Conservation (phyloP, 2,797 vertebrate genomes). For the Sebastes paucispinis region DNA sequence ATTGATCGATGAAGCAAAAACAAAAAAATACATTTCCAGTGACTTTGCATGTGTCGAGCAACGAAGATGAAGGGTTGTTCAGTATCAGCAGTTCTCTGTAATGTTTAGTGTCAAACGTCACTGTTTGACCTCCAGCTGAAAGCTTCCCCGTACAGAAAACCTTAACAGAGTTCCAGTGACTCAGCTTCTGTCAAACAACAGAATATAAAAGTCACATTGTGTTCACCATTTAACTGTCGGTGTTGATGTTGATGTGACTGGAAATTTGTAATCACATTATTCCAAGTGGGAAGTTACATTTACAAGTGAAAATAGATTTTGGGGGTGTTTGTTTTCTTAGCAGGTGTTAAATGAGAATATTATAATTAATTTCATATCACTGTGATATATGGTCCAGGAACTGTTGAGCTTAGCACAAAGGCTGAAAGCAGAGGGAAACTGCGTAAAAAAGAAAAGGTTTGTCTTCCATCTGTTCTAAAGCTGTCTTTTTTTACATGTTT, state of each 20-base stretch:
- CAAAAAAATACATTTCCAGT: neutral
- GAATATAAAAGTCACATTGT: neutral
- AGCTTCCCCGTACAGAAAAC: neutral
- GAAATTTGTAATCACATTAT: neutral
- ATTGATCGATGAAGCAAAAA: neutral
- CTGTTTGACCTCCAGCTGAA: neutral
- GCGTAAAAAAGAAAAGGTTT: neutral
- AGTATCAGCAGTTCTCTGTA: neutral
- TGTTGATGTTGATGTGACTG: neutral
- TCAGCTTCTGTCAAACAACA: neutral
- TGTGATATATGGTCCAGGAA: neutral
- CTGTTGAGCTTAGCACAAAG: neutral
- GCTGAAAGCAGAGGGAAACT: neutral
- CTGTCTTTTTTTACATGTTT: neutral
- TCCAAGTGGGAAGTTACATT: neutral
- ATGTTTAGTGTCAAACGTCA: neutral
- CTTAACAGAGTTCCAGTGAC: neutral
- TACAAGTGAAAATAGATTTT: neutral
- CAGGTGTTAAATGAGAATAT: neutral
- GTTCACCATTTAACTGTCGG: neutral
- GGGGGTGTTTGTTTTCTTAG: neutral
- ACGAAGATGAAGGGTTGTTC: neutral
- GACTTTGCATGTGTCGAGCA: conserved; percentile 4
- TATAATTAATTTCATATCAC: neutral
- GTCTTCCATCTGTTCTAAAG: neutral